These are phyloP conservation scores for Lanistes nyassanus DNA, from an alignment of 1,140 invertebrate species.

Conservation along the genomic window DNA sequence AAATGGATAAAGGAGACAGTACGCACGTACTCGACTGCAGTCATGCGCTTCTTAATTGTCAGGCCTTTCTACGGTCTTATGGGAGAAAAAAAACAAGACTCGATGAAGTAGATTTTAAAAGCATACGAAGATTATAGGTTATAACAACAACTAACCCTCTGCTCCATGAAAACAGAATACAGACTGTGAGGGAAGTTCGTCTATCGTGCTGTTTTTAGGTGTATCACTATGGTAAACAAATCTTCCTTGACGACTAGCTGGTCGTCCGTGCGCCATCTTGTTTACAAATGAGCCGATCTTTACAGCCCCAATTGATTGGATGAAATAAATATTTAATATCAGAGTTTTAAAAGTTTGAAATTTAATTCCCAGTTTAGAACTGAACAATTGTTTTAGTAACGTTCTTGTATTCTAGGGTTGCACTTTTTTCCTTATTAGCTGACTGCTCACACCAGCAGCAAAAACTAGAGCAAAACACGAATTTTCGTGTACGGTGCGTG, in stretches of 20 bases:
- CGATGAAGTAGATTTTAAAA: neutral
- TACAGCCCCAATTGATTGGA: neutral
- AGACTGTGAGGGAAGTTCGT: constrained; percentile 21
- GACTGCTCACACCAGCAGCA: too few relatives aligned
- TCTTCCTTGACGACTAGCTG: constrained; percentile 23
- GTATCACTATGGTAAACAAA: constrained; percentile 7
- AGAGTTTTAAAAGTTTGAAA: too few relatives aligned
- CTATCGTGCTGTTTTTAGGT: neutral
- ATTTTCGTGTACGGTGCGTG: too few relatives aligned
- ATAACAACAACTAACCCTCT: constrained; percentile 12
- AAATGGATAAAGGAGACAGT: too few relatives aligned
- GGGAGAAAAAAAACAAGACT: neutral
- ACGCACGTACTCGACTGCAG: too few relatives aligned
- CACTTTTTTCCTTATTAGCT: too few relatives aligned
- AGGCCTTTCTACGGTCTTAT: too few relatives aligned
- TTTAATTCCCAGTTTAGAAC: too few relatives aligned
- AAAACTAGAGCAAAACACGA: too few relatives aligned
- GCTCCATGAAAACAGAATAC: constrained; percentile 15
- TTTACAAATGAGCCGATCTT: constrained; percentile 13
- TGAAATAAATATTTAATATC: neutral
- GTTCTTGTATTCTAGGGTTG: too few relatives aligned
- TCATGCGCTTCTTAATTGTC: too few relatives aligned
- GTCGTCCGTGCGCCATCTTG: constrained; percentile 24
- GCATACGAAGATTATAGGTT: neutral
- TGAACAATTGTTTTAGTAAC: too few relatives aligned